Percentiles rank a stretch among this genome's conserved stretches.
phyloP scores from a whole-genome alignment of 37 sponge, comb jelly and placozoan genomes.

The Cliona cf. orientalis region DNA sequence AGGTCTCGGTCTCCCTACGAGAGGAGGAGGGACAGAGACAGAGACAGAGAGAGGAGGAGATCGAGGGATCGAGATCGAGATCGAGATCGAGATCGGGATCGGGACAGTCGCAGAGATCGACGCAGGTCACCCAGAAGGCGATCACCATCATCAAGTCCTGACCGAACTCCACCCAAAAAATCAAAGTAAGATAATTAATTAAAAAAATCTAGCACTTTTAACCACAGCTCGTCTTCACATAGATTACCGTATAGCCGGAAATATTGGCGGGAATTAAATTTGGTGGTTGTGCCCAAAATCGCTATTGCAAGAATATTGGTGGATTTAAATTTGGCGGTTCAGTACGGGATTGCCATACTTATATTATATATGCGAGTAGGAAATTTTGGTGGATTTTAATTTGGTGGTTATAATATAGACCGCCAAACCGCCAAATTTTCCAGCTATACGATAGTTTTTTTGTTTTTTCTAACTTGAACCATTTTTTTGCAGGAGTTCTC shows the following conservation, averaged over 20 bases:
- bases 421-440: too few relatives aligned
- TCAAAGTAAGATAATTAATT: conserved; percentile 11
- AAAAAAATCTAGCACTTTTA: too few relatives aligned
- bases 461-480: not conserved
- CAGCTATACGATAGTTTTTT: too few relatives aligned
- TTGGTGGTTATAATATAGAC: too few relatives aligned
- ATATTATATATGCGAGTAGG: too few relatives aligned
- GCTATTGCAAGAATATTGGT: too few relatives aligned
- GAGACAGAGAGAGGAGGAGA: conserved; percentile 6
- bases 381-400: too few relatives aligned
- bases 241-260: too few relatives aligned
- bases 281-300: too few relatives aligned
- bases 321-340: too few relatives aligned
- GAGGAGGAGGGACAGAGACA: not conserved
- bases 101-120: not conserved
- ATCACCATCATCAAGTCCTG: conserved; percentile 20
- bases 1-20: conserved; percentile 3
- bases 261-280: not conserved
- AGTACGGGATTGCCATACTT: too few relatives aligned
- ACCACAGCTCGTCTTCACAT: too few relatives aligned
- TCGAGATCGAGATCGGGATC: not conserved
- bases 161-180: not conserved
- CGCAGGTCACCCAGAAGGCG: not conserved
- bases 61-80: not conserved
- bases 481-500: conserved; percentile 6